Evolutionary conservation across 1,140 invertebrate genomes (phyloP).

Genomic region (Drosophila bifasciata): DNA sequence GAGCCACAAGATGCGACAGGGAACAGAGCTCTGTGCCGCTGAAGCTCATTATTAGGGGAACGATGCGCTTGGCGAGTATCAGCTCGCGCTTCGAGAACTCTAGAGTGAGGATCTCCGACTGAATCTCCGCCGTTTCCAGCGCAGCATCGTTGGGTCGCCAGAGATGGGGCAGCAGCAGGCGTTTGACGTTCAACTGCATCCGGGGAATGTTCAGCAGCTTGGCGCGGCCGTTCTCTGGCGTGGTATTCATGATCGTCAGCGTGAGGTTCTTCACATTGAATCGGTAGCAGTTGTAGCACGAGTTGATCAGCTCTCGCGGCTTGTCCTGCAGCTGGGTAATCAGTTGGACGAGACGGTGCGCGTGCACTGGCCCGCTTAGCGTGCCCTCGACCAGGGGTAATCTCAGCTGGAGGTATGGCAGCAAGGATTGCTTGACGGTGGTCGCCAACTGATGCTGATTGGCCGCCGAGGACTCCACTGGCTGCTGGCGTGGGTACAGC

Average conservation of each 20-base stretch:
- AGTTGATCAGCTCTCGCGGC: slow-evolving; percentile 84
- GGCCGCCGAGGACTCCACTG: slow-evolving; percentile 25
- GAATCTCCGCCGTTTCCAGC: slow-evolving; percentile 54
- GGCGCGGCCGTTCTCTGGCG: slow-evolving; percentile 24
- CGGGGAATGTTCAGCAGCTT: slow-evolving; percentile 66
- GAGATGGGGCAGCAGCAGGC: slow-evolving; percentile 52
- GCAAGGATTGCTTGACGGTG: slow-evolving; percentile 50
- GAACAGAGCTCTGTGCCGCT: slow-evolving; percentile 25
- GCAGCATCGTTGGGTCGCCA: slow-evolving; percentile 65
- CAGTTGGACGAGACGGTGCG: slow-evolving; percentile 83
- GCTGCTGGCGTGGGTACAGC: slow-evolving; percentile 83
- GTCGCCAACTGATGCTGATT: slow-evolving; percentile 51
- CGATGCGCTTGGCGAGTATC: slow-evolving; percentile 41
- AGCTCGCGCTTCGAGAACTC: slow-evolving; percentile 77
- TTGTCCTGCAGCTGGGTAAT: slow-evolving; percentile 85
- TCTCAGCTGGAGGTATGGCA: slow-evolving; percentile 61
- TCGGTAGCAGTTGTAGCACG: slow-evolving; percentile 78
- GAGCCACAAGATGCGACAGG: slow-evolving; percentile 33
- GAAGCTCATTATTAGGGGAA: slow-evolving; percentile 37
- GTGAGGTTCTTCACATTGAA: slow-evolving; percentile 63
- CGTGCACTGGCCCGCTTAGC: slow-evolving; percentile 82
- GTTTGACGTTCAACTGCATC: slow-evolving; percentile 53
- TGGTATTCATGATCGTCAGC: slow-evolving; percentile 52
- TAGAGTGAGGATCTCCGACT: slow-evolving; percentile 57
- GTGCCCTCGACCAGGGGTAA: slow-evolving; percentile 75